Conservation (phyloP, 1,140 invertebrate species). For the Cotesia typhae region DNA sequence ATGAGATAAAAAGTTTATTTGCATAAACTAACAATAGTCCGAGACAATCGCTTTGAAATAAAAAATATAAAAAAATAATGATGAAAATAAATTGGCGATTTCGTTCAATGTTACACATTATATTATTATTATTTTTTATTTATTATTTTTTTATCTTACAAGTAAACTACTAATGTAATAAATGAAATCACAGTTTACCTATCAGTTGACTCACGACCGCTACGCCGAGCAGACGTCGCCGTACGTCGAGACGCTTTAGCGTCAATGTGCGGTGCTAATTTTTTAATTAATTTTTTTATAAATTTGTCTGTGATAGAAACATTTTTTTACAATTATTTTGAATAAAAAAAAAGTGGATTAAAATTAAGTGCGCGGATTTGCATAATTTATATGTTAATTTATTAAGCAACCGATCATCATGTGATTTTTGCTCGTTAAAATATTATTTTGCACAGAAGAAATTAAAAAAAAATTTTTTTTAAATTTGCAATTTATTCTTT, state of each 20-base stretch:
- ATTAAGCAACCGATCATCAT: too few relatives aligned
- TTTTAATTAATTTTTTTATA: background rate
- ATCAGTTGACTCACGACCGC: slow-evolving; percentile 64
- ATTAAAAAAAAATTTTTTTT: too few relatives aligned
- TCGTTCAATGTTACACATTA: background rate
- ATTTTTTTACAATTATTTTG: too few relatives aligned
- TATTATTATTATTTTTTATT: too few relatives aligned
- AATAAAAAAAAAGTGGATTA: too few relatives aligned
- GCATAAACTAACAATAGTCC: background rate
- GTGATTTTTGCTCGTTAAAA: too few relatives aligned
- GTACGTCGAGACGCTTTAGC: slow-evolving; percentile 45
- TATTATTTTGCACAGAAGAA: too few relatives aligned
- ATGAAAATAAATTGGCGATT: background rate
- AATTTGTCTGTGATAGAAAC: too few relatives aligned
- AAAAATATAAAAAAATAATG: background rate
- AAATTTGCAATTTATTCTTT: too few relatives aligned
- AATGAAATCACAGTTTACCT: slow-evolving; percentile 60
- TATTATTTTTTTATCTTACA: slow-evolving; percentile 48
- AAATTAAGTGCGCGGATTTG: too few relatives aligned
- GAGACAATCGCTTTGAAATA: background rate
- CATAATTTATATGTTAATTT: too few relatives aligned
- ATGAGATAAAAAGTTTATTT: background rate
- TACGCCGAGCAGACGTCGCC: slow-evolving; percentile 57
- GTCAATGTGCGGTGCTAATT: slow-evolving; percentile 21
- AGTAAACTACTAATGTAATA: slow-evolving; percentile 45